Evolutionary conservation across 1,140 invertebrate species (phyloP), one percentile per base, ranked within the genome.

Genomic region (Dendroctonus valens): DNA sequence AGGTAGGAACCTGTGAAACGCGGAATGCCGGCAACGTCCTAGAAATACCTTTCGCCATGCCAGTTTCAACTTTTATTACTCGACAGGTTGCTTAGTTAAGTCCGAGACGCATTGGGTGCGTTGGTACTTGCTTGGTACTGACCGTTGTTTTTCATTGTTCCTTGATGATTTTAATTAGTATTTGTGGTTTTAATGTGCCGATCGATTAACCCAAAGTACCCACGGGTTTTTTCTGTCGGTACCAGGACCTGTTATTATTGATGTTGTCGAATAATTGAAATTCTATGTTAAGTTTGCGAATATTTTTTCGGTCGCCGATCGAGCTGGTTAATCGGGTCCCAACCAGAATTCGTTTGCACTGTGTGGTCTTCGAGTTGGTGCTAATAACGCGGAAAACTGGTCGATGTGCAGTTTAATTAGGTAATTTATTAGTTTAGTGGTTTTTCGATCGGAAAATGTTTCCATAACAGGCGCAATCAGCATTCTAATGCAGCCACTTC

Each of bases 21-120:
- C 50, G 50, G 37, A 52, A 52, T 26, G 15, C 50, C 50, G 50
- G 50, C 50, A 52, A 52, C 38, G 50, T 52, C 50, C 50, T 52
- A 52, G 12, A 52, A 52, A 52, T 52, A 52, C 50, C 50, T 52
- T 52, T 52, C 50, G 9, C 50, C 50, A 52, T 15, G 50, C 50
- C 15, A 52, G 50, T 52, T 52, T 52, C n/a, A 52, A 46, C 44
- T 46, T 46, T 26, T 26, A 26, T 26, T 2, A 26, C 26, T 26
- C 26, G 12, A 52, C 50, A 52, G 50, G 50, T 52, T 52, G 50
- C 26, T 26, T 26, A 26, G 26, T 26, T 26, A 26, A 26, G 26
- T 26, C 26, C 26, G 26, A 26, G 26, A 26, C 26, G 26, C 26
- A 26, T 26, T 48, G 50, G 50, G 50, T 52, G 14, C 50, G 50